Percentiles rank a stretch among this genome's conserved stretches.
phyloP scores from a whole-genome alignment of 2,113 vertebrate genomes.

The Mellivora capensis region DNA sequence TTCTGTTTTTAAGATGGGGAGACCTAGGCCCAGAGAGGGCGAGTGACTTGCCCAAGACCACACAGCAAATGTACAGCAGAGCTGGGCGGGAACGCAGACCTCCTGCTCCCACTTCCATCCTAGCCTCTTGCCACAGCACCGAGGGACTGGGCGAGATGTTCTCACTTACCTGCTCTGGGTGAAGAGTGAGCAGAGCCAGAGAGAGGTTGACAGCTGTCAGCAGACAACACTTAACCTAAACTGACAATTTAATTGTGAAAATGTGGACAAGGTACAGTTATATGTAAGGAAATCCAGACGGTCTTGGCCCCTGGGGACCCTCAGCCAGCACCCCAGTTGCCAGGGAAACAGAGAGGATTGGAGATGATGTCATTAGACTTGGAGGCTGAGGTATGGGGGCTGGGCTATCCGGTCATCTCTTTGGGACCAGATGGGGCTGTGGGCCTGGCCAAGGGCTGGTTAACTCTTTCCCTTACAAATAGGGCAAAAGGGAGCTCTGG shows the following conservation, averaged over 20 bases:
- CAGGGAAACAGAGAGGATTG: constrained; percentile 50
- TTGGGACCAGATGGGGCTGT: background rate
- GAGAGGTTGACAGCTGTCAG: constrained; percentile 36
- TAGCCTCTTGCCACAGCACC: background rate
- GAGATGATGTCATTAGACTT: constrained; percentile 58
- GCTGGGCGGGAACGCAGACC: background rate
- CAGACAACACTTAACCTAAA: constrained; percentile 55
- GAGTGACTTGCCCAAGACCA: background rate
- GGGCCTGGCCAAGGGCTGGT: background rate
- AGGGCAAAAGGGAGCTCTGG: background rate
- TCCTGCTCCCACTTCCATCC: background rate
- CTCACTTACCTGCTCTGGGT: background rate
- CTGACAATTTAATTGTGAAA: constrained; percentile 67
- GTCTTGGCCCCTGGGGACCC: constrained; percentile 8
- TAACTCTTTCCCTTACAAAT: background rate
- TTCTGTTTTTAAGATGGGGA: background rate
- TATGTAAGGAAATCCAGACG: constrained; percentile 61
- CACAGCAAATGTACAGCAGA: background rate
- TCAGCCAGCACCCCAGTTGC: constrained; percentile 45
- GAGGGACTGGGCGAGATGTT: background rate
- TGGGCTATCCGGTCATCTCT: constrained; percentile 29
- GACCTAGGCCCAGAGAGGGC: background rate
- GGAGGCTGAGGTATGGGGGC: constrained; percentile 33
- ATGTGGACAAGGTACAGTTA: constrained; percentile 29
- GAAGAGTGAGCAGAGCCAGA: background rate